Conservation (phyloP, 2,113 vertebrate genomes). For the Triplophysa dalaica region DNA sequence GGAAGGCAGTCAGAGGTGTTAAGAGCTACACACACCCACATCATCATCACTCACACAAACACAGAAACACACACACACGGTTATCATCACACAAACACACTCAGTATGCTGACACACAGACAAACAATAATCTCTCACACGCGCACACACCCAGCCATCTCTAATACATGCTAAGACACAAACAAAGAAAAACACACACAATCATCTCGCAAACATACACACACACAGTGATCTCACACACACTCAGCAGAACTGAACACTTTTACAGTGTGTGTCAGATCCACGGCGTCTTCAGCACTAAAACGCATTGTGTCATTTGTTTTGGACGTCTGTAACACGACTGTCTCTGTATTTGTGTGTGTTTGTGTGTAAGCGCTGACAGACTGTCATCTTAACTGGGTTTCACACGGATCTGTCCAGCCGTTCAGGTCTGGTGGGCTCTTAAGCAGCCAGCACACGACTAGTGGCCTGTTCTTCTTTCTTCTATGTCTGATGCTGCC, state of each 20-base stretch:
- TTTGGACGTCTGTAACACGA: not conserved
- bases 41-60: not conserved
- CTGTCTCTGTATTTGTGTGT: not conserved
- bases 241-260: too few relatives aligned
- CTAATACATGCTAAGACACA: too few relatives aligned
- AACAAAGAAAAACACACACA: too few relatives aligned
- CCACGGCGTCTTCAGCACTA: not conserved
- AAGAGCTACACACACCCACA: conserved; percentile 56
- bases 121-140: too few relatives aligned
- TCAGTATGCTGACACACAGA: too few relatives aligned
- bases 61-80: too few relatives aligned
- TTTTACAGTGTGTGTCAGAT: not conserved
- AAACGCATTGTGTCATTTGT: not conserved
- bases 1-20: conserved; percentile 87
- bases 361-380: not conserved
- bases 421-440: not conserved
- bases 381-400: not conserved
- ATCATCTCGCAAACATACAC: too few relatives aligned
- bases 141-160: too few relatives aligned
- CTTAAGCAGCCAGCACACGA: conserved; percentile 23
- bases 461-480: conserved; percentile 43
- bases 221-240: too few relatives aligned
- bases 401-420: not conserved
- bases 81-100: too few relatives aligned
- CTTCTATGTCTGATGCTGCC: conserved; percentile 38